Base-by-base conservation (phyloP, 2,113 vertebrate species). In the Zapus hudsonius region DNA sequence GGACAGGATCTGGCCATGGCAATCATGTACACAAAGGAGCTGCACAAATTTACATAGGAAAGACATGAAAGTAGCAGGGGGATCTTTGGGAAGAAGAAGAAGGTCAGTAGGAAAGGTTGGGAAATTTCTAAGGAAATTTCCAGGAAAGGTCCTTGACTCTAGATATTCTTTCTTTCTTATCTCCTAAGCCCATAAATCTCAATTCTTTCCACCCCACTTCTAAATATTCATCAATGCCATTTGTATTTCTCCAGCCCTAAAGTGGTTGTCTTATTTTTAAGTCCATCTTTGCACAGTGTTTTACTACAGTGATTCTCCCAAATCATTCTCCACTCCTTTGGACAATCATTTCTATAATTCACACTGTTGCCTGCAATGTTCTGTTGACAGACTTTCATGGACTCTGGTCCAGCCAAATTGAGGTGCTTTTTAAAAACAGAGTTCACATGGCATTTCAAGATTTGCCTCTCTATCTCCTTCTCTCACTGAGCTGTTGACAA, bases 241-340 rank as follows among this genome's bases (percentile, higher is more conserved):
- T 74, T 70, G 78, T 72, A 11, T 87, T 10, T 93, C 40, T 84
- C 19, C 13, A 59, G 16, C 29, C 89, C 33, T 16, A 57, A 84
- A 94, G 15, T 29, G 27, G 36, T 40, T 94, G 31, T 9, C 57
- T 91, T 87, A 31, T 79, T 91, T n/a, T 82, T 81, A 84, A 67
- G 42, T 73, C 25, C 17, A 36, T 5, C 38, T 70, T 67, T 81
- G 2, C 44, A 63, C 78, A 74, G 19, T 84, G 23, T 16, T 36
- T 84, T 76, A 59, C 89, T 67, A 74, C 57, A 52, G 2, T 64
- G 22, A 0, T 33, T 85, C 3, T 91, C 59, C 12, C 44, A 89
- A 67, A 33, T 8, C 20, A 44, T 84, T 93, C 33, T 87, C 36
- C 44, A 59, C 8, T 36, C 12, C 70, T n/a, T n/a, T n/a, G n/a